phyloP scores from a whole-genome alignment of 2,797 vertebrate genomes.

The Mycteria americana region DNA sequence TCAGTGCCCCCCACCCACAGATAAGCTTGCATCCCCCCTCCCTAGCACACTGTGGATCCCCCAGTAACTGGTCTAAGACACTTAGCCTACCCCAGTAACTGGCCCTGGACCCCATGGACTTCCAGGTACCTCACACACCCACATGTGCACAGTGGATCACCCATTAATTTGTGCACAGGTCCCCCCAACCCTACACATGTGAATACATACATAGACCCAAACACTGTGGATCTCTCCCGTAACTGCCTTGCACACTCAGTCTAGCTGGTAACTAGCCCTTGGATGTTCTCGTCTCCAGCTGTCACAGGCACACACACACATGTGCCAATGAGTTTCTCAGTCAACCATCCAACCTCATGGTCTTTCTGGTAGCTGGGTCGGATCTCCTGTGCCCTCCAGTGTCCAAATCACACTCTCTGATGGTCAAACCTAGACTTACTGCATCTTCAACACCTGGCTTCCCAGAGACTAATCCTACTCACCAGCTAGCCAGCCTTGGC shows the following conservation, averaged over 20 bases:
- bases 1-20: neutral
- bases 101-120: neutral
- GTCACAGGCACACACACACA: neutral
- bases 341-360: neutral
- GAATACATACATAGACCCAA: neutral
- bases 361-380: neutral
- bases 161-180: neutral
- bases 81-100: neutral
- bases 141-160: neutral
- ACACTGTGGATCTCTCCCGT: neutral
- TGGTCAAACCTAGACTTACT: neutral
- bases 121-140: neutral
- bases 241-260: neutral
- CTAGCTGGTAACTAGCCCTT: neutral
- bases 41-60: neutral
- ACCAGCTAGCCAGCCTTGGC: neutral
- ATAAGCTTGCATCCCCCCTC: neutral
- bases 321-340: neutral
- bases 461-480: neutral
- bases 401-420: neutral
- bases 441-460: neutral
- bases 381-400: neutral
- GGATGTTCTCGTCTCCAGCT: accelerated
- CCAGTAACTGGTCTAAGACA: neutral
- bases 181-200: neutral